Conservation (phyloP, 2,797 vertebrate species). For the Acipenser transmontanus region DNA sequence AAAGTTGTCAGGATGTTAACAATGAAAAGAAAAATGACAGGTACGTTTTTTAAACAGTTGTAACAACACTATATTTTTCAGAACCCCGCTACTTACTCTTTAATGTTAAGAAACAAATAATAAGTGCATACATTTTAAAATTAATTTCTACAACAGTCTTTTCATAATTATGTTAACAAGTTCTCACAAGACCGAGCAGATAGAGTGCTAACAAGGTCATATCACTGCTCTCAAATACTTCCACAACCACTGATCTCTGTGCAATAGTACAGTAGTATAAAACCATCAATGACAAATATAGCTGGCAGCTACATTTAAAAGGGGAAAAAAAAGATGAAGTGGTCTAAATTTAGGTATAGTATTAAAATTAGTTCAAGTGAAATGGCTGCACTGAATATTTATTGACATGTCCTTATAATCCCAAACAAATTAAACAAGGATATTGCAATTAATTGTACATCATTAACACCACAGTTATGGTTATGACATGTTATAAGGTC, state of each 20-base stretch:
- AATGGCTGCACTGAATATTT: slow-evolving; percentile 56
- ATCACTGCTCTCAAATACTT: too few species aligned
- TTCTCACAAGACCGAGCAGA: too few species aligned
- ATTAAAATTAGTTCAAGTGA: slow-evolving; percentile 49
- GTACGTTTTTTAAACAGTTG: too few species aligned
- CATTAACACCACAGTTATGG: slow-evolving; percentile 76
- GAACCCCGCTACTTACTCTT: too few species aligned
- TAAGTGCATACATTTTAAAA: background rate
- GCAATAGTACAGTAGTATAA: slow-evolving; percentile 20
- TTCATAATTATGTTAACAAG: slow-evolving; percentile 6
- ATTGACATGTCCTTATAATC: slow-evolving; percentile 73
- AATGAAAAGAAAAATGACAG: too few species aligned
- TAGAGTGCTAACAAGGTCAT: too few species aligned
- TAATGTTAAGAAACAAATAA: background rate
- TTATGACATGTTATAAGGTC: slow-evolving; percentile 87
- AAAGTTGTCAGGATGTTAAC: too few species aligned
- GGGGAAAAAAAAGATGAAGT: slow-evolving; percentile 36
- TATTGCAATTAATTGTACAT: slow-evolving; percentile 72
- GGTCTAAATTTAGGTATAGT: slow-evolving; percentile 50
- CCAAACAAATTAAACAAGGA: slow-evolving; percentile 66
- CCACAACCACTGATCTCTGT: too few species aligned
- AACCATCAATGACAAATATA: slow-evolving; percentile 45
- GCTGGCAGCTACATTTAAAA: slow-evolving; percentile 38
- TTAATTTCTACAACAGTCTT: slow-evolving; percentile 26
- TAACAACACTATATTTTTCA: too few species aligned